These are phyloP conservation scores for Alligator sinensis DNA, from an alignment of 2,113 vertebrate species.

Conservation along the genomic window DNA sequence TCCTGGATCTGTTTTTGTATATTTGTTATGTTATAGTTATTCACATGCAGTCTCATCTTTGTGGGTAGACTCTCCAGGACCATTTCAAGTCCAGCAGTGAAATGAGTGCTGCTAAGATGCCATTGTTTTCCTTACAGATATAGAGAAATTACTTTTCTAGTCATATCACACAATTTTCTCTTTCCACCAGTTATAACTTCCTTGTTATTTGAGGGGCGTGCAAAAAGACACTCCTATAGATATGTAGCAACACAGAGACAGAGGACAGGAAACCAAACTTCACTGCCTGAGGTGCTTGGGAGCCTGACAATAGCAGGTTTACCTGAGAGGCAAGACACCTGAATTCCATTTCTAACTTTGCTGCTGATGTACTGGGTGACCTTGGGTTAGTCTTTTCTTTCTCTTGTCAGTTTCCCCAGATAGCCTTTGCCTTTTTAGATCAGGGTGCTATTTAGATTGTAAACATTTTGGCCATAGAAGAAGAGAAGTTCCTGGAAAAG, in stretches of 20 bases:
- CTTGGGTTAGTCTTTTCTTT: too few relatives aligned
- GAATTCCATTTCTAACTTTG: too few relatives aligned
- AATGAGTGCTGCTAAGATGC: neutral
- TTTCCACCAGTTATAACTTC: constrained; percentile 4
- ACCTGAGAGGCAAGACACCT: too few relatives aligned
- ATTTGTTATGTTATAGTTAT: neutral
- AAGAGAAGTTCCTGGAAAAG: neutral
- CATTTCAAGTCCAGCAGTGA: neutral
- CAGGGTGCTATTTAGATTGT: too few relatives aligned
- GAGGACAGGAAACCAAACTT: neutral
- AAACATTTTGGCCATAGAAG: too few relatives aligned
- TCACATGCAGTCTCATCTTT: neutral
- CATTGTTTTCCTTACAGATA: neutral
- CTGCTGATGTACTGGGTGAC: too few relatives aligned
- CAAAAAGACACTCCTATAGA: neutral
- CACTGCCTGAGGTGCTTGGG: too few relatives aligned
- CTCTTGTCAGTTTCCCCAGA: too few relatives aligned
- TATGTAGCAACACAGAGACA: neutral
- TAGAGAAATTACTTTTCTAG: neutral
- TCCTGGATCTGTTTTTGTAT: too few relatives aligned
- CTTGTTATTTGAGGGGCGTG: neutral
- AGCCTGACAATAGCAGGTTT: too few relatives aligned
- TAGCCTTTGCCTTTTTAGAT: too few relatives aligned
- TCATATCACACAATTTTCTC: neutral
- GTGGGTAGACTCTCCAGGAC: neutral